Evolutionary conservation across 2,113 vertebrate genomes (phyloP).

Genomic region (Lepisosteus osseus): DNA sequence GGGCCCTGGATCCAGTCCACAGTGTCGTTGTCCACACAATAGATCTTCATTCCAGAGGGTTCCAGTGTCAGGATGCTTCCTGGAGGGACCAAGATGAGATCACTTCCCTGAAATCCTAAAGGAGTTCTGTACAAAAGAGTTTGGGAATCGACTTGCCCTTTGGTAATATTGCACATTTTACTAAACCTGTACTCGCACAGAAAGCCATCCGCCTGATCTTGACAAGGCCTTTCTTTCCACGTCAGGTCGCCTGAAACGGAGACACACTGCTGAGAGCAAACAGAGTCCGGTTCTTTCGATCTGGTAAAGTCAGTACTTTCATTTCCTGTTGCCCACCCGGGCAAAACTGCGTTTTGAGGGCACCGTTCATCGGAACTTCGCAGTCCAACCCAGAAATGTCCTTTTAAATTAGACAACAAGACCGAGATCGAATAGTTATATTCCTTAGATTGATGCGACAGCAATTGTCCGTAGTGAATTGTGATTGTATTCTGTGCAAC

Average conservation of each 20-base stretch:
- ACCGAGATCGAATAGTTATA: conserved; percentile 17
- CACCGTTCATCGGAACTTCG: conserved; percentile 25
- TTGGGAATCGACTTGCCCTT: fast-evolving
- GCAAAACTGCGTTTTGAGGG: neutral
- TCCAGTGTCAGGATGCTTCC: conserved; percentile 33
- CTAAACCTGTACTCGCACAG: conserved; percentile 42
- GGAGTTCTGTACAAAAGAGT: conserved; percentile 29
- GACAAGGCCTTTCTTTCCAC: conserved; percentile 42
- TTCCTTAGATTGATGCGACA: conserved; percentile 40
- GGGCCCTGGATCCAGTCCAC: conserved; percentile 46
- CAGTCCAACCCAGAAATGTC: conserved; percentile 60
- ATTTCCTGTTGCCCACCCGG: conserved; percentile 48
- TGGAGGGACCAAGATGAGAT: neutral
- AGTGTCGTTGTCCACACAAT: conserved; percentile 26
- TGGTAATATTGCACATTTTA: conserved; percentile 12
- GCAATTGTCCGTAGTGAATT: conserved; percentile 25
- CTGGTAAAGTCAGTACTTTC: conserved; percentile 34
- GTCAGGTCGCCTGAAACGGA: conserved; percentile 36
- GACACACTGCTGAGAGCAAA: conserved; percentile 48
- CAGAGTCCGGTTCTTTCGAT: conserved; percentile 35
- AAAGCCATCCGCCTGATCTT: conserved; percentile 22
- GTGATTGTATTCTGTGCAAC: conserved; percentile 34
- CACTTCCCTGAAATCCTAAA: conserved; percentile 12
- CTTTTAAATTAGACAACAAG: conserved; percentile 26
- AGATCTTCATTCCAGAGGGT: conserved; percentile 22